Evolutionary conservation across 35 echinoderm and acorn worm species (phyloP), one percentile per base, ranked within the genome.

Genomic region (Holothuria glaberrima): DNA sequence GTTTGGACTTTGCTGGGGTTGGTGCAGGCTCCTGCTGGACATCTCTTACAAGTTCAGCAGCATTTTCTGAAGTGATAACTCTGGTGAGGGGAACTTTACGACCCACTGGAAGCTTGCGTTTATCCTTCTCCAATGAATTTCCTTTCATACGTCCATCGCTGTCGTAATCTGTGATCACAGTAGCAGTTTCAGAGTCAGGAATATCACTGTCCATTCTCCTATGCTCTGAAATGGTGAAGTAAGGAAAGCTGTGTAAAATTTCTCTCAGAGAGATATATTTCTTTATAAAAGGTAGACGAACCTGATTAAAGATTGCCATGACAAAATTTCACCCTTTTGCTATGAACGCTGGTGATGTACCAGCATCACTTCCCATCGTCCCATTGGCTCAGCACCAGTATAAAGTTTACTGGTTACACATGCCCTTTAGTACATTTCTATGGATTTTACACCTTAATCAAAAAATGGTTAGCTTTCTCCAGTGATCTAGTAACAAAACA

Each of bases 61-160:
- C 56, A 24, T 83, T 92, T 30, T 99, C 97, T 16, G 91, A 69
- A 12, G 93, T 89, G 19, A 87, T 56, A 41, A 88, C 77, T 62
- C 91, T 89, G 7, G 81, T 88, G 36, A 97, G 72, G 27, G 91
- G 97, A 18, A 95, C 88, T 72, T 93, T 99, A 13, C 97, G 48
- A 12, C 97, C 94, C 9, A 95, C 54, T 20, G 93, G 91, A 18
- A 95, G 83, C 20, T 88, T 72, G 9, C 83, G 73, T 78, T 98
- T 98, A 30, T 92, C 90, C 67, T 98, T 94, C 48, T 99, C 91
- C 67, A 90, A 54, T 14, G 52, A 48, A 26, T 62, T 89, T 30
- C 56, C 84, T 54, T 94, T 90, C 12, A 66, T n/a, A 57, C 65
- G 83, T 33, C 67, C 78, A 30, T 92, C 86, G 21, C 62, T 75